phyloP scores from a whole-genome alignment of 2,113 vertebrate genomes.

The Chionodraco myersi region DNA sequence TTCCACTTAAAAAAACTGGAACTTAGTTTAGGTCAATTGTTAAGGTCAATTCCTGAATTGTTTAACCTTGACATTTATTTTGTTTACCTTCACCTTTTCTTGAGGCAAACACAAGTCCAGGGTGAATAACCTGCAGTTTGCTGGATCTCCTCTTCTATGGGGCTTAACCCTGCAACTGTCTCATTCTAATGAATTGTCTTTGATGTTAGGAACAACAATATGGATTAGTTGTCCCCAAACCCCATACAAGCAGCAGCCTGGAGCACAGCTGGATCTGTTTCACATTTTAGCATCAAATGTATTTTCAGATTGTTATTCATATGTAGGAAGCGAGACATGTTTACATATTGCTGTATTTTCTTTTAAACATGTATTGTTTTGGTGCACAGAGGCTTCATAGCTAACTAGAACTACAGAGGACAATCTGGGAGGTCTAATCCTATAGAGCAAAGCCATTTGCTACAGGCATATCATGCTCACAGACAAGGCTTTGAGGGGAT shows the following conservation, averaged over 20 bases:
- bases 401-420: constrained; percentile 10
- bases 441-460: constrained; percentile 43
- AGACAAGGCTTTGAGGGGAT: constrained; percentile 15
- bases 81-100: constrained; percentile 8
- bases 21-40: neutral
- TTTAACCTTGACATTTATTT: neutral
- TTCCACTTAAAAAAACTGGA: neutral
- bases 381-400: neutral
- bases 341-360: neutral
- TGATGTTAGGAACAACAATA: constrained; percentile 1
- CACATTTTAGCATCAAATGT: neutral
- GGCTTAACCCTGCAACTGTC: neutral
- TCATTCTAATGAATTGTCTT: neutral
- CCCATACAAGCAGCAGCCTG: neutral
- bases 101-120: neutral
- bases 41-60: neutral
- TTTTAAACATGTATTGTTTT: neutral
- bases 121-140: constrained; percentile 5
- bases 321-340: neutral
- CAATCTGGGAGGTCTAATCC: constrained; percentile 28
- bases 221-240: neutral
- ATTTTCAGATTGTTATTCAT: neutral
- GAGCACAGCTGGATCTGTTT: neutral
- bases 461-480: constrained; percentile 25
- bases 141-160: neutral